Base-by-base conservation (phyloP, 2,797 vertebrate species). In the Clangula hyemalis region DNA sequence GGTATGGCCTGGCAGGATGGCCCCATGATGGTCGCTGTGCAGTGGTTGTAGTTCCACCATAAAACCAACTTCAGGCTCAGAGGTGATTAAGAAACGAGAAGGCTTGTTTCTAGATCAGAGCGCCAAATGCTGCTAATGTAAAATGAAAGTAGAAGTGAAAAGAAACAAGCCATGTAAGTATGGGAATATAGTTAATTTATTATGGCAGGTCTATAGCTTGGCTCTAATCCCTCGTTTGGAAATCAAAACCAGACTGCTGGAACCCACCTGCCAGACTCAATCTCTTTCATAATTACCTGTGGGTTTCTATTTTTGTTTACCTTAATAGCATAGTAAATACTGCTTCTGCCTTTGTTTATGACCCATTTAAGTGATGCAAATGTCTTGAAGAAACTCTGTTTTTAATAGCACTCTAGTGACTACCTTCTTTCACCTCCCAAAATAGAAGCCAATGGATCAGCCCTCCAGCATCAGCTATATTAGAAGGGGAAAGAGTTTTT, bases 191-290 rank as follows among this genome's bases (percentile, higher is more conserved):
- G 87, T 92, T 94, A 94, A 96, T 92, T 96, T 94, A 95, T 95
- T 94, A 54, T 95, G 95, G 72, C 91, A 92, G 70, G 84, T 94
- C 90, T 79, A 64, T 90, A 86, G 51, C 79, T 88, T 94, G 96
- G 96, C 91, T 90, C 43, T 89, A 85, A 95, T 96, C 89, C 81
- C 71, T 95, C 5, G 0, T 93, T 96, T 95, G 75, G 71, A 97
- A 97, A 97, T 97, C 90, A 96, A 97, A 97, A 96, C 91, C 96
- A 97, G 96, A 95, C 85, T 94, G 73, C 87, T 97, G 79, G 87
- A 97, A 88, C 93, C 92, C 76, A 97, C 96, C 97, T 97, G 96
- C 94, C 97, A 97, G 51, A 95, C 20, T 74, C 93, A 96, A 97
- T 97, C 93, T 93, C 78, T 79, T 96, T 97, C 93, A 93, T 95